Base-by-base conservation (phyloP, 2,888 invertebrate species). In the Lasioglossum calceatum region DNA sequence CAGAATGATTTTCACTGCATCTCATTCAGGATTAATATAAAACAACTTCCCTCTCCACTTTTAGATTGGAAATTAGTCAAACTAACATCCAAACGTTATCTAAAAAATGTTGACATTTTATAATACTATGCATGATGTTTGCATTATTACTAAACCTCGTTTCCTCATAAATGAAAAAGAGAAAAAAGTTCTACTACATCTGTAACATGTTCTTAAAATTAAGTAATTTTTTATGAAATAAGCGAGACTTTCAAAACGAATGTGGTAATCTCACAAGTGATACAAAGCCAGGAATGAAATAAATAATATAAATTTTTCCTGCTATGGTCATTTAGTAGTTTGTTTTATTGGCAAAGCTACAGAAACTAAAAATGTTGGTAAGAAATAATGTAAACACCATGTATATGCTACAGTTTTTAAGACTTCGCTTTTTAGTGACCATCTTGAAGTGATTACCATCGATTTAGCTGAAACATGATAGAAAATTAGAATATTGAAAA, bases 391-490 rank as follows among this genome's bases (percentile, higher is more conserved):
- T 64, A 19, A 64, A 64, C 70, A 39, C 39, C 39, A 39, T 70
- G n/a, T 67, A 5, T 61, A 77, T 32, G 50, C 32, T 7, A 42
- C 73, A 75, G 44, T 71, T 61, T 86, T 58, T 61, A 42, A 70
- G 70, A 86, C 54, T 27, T 86, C 36, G 71, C 70, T n/a, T 64
- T 77, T 64, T 75, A 81, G 77, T 61, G 50, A 71, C 32, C 73
- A 64, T 64, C 32, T 64, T 32, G 64, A 64, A 64, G 32, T 16
- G 64, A 32, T 19, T 32, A 36, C 32, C 19, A 32, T 32, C 32
- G 32, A 64, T 64, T 64, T 16, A 32, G 32, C 64, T 64, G 64
- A 32, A 32, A 64, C 5, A 32, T 32, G 8, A 32, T 64, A 64
- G 8, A 32, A 32, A 64, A 64, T 36, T 64, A 32, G 32, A 64